Base-by-base conservation (phyloP, 2,888 invertebrate species). In the Dioctria linearis region DNA sequence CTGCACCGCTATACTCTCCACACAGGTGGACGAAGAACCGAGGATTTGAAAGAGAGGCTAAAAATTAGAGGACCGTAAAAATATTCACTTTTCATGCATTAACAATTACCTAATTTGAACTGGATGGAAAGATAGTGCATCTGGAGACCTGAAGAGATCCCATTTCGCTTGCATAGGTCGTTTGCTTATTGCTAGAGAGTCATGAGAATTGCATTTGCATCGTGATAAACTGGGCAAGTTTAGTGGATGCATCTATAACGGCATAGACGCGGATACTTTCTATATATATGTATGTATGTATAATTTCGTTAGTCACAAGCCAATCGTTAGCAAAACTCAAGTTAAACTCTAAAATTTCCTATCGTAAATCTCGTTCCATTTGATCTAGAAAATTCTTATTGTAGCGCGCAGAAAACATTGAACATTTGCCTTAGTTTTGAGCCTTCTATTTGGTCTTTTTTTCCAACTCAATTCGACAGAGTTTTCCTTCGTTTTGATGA, bases 61-160 rank as follows among this genome's bases (percentile, higher is more conserved):
- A 39, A 80, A 80, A 80, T 80, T 80, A 80, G 65, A 80, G 80
- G 40, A 80, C 80, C 63, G 80, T 80, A 73, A 80, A 80, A 73
- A 73, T 75, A 73, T 63, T 40, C 65, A 61, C 63, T 80, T 80
- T 80, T 80, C 80, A 80, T 80, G 80, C 80, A 80, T 80, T 80
- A 61, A 54, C 80, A 80, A 80, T 80, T 80, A 80, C 73, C 80
- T 73, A 80, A 80, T 80, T 75, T 63, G 73, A 54, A 40, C 59
- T 69, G 42, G 79, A 79, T 69, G 49, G 59, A 67, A 61, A 40
- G 67, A 69, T 67, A 71, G 69, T 79, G 59, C 59, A 79, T 79
- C 79, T 39, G 79, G 61, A 25, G 46, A 13, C 25, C 43, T 79
- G 69, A n/a, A 69, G 61, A 25, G 46, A 13, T 6, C 43, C 43